Base-by-base conservation (phyloP, 2,888 invertebrate genomes). In the Eupithecia abbreviata region DNA sequence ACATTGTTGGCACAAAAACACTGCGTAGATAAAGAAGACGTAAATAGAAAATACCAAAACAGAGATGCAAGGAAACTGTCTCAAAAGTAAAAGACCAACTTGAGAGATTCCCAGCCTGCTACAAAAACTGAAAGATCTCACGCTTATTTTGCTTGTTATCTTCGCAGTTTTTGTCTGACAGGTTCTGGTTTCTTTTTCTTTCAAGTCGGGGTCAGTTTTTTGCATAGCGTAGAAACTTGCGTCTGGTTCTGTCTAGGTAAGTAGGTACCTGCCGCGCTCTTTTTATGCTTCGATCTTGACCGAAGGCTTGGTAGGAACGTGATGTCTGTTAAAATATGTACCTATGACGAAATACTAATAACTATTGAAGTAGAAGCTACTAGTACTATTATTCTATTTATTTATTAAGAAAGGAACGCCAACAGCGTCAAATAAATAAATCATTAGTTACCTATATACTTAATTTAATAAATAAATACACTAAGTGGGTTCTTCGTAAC, bases 71-170 rank as follows among this genome's bases (percentile, higher is more conserved):
- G 62, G 62, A 9, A 62, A 62, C 62, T 3, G 18, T 10, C 55
- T 3, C 62, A 30, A 30, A 62, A 62, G 62, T 30, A 68, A 30
- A 42, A 73, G 18, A 58, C 71, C 18, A 79, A 69, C 55, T 75
- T 68, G 41, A 73, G 55, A 15, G 65, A 73, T 47, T 43, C 80
- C 77, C 82, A 79, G 82, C 84, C 83, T 84, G 80, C 84, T 81
- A 81, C 79, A 85, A 87, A 85, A 89, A 85, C 83, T 85, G 82
- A 83, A 86, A 84, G 86, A 82, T 86, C 85, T 85, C 87, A 88
- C 86, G 88, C 81, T 86, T 87, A 89, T 85, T 88, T 87, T 85
- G 82, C 84, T 88, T 84, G 84, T 84, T 84, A 87, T 78, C 83
- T 80, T 77, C 82, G 80, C 75, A 81, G 79, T 90, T 89, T 90